A percentile compares a stretch with the other conserved stretches of the same genome.
phyloP scores from a whole-genome alignment of 2,888 invertebrate genomes.

The Osmoderma eremita region DNA sequence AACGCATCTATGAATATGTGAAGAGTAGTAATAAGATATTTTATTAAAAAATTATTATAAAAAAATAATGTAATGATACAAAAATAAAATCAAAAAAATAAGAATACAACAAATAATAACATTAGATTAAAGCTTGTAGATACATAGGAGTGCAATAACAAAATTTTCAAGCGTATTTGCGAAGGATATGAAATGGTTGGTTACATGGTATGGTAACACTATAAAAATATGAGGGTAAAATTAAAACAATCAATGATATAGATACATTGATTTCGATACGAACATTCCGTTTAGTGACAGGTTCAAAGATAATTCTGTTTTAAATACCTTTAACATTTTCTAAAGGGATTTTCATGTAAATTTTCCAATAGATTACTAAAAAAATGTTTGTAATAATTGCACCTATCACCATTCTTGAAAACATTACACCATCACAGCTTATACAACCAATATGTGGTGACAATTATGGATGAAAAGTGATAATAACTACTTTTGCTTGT shows the following conservation, averaged over 20 bases:
- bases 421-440: too few relatives aligned
- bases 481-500: too few relatives aligned
- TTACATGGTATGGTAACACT: not conserved
- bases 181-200: constrained; percentile 13
- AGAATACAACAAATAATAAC: constrained; percentile 1
- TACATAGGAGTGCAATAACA: not conserved
- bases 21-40: not conserved
- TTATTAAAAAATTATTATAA: constrained; percentile 3
- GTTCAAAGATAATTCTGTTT: constrained; percentile 8
- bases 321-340: not conserved
- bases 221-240: not conserved
- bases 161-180: constrained; percentile 7
- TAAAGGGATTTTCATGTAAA: constrained; percentile 1
- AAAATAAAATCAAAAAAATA: constrained; percentile 10
- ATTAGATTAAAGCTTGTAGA: not conserved
- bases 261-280: not conserved
- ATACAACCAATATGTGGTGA: too few relatives aligned
- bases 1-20: not conserved
- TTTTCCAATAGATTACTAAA: not conserved
- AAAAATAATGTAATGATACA: constrained; percentile 21
- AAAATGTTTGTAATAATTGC: not conserved
- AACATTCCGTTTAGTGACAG: constrained; percentile 33
- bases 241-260: constrained; percentile 6
- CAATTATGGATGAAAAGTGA: too few relatives aligned
- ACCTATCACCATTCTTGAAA: too few relatives aligned